Evolutionary conservation across 2,797 vertebrate species (phyloP).

Genomic region (Acanthopagrus latus): DNA sequence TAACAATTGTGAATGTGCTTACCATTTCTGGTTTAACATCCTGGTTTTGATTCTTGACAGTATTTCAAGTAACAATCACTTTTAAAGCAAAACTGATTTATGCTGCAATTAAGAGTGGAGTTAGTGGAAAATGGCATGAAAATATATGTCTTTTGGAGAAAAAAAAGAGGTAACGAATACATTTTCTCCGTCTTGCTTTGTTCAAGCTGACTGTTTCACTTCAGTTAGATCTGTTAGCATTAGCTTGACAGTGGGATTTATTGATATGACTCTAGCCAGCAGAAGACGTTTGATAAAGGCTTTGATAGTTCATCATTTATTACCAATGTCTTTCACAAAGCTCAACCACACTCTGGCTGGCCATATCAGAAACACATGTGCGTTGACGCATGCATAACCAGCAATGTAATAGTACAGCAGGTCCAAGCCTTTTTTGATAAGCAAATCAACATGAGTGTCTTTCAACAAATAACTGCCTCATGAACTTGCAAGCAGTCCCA

Average conservation of each 20-base stretch:
- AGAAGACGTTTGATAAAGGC: background rate
- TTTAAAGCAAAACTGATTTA: background rate
- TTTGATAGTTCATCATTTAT: constrained; percentile 1
- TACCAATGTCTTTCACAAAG: background rate
- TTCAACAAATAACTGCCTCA: background rate
- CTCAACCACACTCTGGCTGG: background rate
- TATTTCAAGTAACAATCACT: background rate
- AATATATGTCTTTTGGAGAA: background rate
- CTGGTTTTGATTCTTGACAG: background rate
- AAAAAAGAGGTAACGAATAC: background rate
- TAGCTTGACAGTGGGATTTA: background rate
- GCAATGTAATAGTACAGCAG: background rate
- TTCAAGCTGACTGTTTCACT: background rate
- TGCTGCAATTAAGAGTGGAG: background rate
- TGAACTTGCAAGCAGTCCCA: background rate
- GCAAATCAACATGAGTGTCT: background rate
- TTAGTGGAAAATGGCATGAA: background rate
- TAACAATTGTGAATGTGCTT: background rate
- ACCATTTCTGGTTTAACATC: background rate
- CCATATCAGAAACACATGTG: constrained; percentile 25
- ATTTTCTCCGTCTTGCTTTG: background rate
- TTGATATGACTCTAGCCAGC: background rate
- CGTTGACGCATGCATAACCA: background rate
- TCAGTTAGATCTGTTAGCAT: background rate
- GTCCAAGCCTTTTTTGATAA: background rate